Conservation (phyloP, 2,888 invertebrate genomes). For the Cabera pusaria region DNA sequence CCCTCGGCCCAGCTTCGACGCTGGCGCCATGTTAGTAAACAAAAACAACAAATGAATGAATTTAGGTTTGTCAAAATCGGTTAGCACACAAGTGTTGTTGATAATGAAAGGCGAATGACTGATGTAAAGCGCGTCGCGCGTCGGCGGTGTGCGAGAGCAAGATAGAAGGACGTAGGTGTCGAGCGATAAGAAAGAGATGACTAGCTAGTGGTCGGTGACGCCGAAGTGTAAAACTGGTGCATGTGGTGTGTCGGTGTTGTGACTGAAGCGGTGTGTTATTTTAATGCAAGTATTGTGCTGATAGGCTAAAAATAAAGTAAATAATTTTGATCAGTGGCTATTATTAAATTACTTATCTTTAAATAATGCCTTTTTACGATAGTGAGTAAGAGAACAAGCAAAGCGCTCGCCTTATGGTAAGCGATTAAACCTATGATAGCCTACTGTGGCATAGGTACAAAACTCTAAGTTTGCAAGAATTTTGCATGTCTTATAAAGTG, state of each 20-base stretch:
- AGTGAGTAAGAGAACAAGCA: too few species aligned
- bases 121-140: slow-evolving; percentile 31
- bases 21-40: slow-evolving; percentile 40
- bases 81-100: slow-evolving; percentile 42
- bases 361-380: too few species aligned
- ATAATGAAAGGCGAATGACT: slow-evolving; percentile 45
- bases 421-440: too few species aligned
- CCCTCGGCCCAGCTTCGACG: slow-evolving; percentile 40
- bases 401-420: too few species aligned
- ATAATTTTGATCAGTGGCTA: too few species aligned
- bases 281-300: slow-evolving; percentile 25
- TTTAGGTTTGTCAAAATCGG: slow-evolving; percentile 28
- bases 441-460: too few species aligned
- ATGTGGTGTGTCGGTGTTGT: slow-evolving; percentile 19
- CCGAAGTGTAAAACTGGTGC: slow-evolving; percentile 19
- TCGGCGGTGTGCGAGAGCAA: slow-evolving; percentile 21
- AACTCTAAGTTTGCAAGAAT: too few species aligned
- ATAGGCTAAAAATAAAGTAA: too few species aligned
- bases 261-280: too few species aligned
- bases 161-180: slow-evolving; percentile 18
- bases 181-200: slow-evolving; percentile 29
- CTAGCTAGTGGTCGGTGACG: slow-evolving; percentile 13
- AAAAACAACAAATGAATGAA: slow-evolving; percentile 27
- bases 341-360: too few species aligned
- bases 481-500: too few species aligned